Evolutionary conservation across 2,113 vertebrate species (phyloP), one percentile per base, ranked within the genome.

Genomic region (Clupea harengus): DNA sequence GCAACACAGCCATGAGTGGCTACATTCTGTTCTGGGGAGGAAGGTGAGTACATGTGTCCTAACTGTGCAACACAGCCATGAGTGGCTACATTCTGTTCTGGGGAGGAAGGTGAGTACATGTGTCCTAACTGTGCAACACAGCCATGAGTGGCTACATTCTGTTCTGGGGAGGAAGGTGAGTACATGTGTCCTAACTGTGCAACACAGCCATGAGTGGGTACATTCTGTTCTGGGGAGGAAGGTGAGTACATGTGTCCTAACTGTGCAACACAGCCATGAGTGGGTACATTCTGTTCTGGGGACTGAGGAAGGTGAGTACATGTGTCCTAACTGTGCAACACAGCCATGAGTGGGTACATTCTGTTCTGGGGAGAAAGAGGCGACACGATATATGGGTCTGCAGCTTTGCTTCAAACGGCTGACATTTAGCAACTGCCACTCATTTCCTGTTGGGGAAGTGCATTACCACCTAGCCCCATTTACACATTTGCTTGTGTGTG

Each of bases 401-500:
- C 32, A 50, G 81, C 46, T n/a, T 50, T 8, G 47, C 81, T 22
- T 47, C 81, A 82, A 28, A 28, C 50, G 15, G 47, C 57, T 93
- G 90, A 93, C 91, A 92, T 93, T 93, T 90, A 91, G 87, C 85
- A 91, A 92, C 88, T 81, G 86, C 82, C 83, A 87, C 88, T 52
- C 86, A 91, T 91, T 95, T 95, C 94, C 94, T 94, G 92, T 94
- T 91, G 91, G 83, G 87, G 89, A 86, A 87, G 88, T 57, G 75
- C 67, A 25, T 72, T 13, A 32, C 25, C 25, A 72, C 0, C 64
- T 72, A 72, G 64, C 64, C 64, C 8, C 25, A 28, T 28, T 72
- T 28, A 72, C 28, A 32, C 64, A 72, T 72, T 28, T 25, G 3
- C 54, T 60, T 6, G 54, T 4, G 17, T 57, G 18, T 52, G 50